These are phyloP conservation scores for Coregonus clupeaformis DNA, from an alignment of 2,113 vertebrate species.

Conservation along the genomic window DNA sequence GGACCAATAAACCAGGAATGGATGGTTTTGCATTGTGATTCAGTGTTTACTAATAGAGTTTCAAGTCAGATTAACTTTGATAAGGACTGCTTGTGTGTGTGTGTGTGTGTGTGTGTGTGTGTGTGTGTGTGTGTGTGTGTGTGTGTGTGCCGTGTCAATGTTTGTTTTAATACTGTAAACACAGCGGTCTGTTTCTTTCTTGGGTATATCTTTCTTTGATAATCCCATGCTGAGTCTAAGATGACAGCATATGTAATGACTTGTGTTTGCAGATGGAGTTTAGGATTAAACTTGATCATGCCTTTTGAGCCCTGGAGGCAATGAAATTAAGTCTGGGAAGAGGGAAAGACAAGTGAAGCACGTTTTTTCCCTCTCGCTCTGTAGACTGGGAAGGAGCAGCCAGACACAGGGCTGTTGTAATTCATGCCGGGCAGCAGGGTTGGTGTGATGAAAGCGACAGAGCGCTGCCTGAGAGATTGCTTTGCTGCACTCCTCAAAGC, in stretches of 20 bases:
- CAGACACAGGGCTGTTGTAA: constrained; percentile 96
- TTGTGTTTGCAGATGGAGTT: constrained; percentile 73
- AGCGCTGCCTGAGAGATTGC: constrained; percentile 99
- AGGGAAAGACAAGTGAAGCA: constrained; percentile 83
- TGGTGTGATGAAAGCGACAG: constrained; percentile 98
- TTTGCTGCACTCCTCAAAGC: constrained; percentile 99
- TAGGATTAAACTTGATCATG: constrained; percentile 67
- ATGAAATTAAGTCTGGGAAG: constrained; percentile 62
- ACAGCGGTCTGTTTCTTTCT: constrained; percentile 50
- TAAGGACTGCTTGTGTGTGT: constrained; percentile 28
- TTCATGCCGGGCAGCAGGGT: constrained; percentile 98
- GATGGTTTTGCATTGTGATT: constrained; percentile 24
- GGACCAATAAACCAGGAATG: constrained; percentile 15
- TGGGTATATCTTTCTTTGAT: constrained; percentile 50
- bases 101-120: background rate
- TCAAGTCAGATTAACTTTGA: constrained; percentile 40
- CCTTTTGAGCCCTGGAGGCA: constrained; percentile 72
- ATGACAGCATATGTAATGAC: constrained; percentile 58
- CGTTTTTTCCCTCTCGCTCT: constrained; percentile 71
- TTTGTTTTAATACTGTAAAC: constrained; percentile 59
- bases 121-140: too few relatives aligned
- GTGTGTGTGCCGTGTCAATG: background rate
- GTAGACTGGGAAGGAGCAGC: constrained; percentile 84
- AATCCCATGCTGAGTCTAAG: constrained; percentile 61
- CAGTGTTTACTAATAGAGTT: background rate